Conservation (phyloP, 2,888 invertebrate species). For the Terebella lapidaria region DNA sequence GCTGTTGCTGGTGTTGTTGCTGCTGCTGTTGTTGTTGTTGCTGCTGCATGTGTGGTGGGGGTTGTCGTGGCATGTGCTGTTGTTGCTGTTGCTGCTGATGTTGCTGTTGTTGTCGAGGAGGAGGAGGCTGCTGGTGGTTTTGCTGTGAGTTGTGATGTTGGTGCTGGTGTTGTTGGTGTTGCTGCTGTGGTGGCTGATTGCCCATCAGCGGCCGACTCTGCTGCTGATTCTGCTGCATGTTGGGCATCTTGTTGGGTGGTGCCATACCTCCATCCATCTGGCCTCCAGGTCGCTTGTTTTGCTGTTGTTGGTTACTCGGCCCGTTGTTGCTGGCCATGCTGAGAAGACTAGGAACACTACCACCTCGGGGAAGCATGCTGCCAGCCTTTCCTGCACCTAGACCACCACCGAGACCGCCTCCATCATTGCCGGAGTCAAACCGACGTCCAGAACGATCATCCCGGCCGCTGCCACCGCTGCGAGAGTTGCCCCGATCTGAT, state of each 20-base stretch:
- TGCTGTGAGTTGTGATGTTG: too few species aligned
- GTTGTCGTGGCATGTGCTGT: slow-evolving; percentile 9
- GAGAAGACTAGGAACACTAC: background rate
- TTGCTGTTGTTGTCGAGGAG: background rate
- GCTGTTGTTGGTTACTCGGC: slow-evolving; percentile 2
- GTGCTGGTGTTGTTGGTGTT: slow-evolving; percentile 1
- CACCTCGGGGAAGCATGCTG: background rate
- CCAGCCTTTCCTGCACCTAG: background rate
- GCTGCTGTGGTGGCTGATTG: background rate
- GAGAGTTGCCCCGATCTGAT: slow-evolving; percentile 5
- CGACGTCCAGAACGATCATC: background rate
- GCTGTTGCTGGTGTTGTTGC: slow-evolving; percentile 1
- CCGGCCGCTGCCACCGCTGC: slow-evolving; percentile 9
- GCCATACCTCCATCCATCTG: too few species aligned
- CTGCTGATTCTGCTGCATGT: too few species aligned
- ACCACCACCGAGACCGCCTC: background rate
- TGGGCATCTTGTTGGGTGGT: too few species aligned
- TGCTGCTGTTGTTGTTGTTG: slow-evolving; percentile 8
- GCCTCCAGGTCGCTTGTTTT: too few species aligned
- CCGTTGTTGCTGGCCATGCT: background rate
- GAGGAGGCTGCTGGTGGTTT: too few species aligned
- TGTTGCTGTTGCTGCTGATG: background rate
- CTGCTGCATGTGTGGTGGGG: slow-evolving; percentile 15
- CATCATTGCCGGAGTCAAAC: background rate
- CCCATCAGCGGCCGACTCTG: background rate